A percentile compares a stretch with the other conserved stretches of the same genome.
These are phyloP conservation scores for Stegostoma tigrinum DNA, from an alignment of 2,113 vertebrate genomes.

Conservation along the genomic window DNA sequence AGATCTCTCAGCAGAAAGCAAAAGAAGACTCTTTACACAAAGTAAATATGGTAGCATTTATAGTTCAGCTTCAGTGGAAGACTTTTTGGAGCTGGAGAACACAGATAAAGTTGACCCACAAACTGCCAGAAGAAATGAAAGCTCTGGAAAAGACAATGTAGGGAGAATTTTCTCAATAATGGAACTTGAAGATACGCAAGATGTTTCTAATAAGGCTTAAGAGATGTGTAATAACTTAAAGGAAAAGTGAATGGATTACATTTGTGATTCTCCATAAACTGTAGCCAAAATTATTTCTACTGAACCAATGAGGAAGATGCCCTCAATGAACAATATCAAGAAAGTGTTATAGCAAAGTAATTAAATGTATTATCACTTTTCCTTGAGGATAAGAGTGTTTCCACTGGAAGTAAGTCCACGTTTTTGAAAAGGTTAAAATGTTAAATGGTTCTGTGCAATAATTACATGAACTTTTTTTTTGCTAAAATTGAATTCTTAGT, in stretches of 20 bases:
- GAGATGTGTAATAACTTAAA: slow-evolving; percentile 34
- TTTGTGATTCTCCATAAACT: not conserved
- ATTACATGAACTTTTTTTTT: not conserved
- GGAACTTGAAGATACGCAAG: slow-evolving; percentile 36
- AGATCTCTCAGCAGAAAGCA: slow-evolving; percentile 53
- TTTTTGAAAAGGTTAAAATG: not conserved
- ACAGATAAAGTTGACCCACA: slow-evolving; percentile 26
- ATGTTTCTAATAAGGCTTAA: slow-evolving; percentile 41
- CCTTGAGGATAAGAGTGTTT: not conserved
- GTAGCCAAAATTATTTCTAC: not conserved
- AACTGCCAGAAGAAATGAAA: not conserved
- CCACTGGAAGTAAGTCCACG: not conserved
- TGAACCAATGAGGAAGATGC: not conserved
- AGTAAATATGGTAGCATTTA: slow-evolving; percentile 41
- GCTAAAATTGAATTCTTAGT: not conserved
- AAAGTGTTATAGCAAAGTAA: not conserved
- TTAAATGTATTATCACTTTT: not conserved
- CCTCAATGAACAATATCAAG: not conserved
- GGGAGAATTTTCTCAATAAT: slow-evolving; percentile 35
- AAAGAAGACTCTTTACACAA: slow-evolving; percentile 46
- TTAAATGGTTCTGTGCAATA: not conserved
- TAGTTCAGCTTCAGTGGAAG: slow-evolving; percentile 53
- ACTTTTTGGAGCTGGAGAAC: slow-evolving; percentile 40
- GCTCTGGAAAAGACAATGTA: not conserved
- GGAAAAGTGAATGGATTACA: slow-evolving; percentile 1